A percentile compares a stretch with the other conserved stretches of the same genome.
Conservation (phyloP, 1,140 invertebrate genomes). For the Diuraphis noxia region DNA sequence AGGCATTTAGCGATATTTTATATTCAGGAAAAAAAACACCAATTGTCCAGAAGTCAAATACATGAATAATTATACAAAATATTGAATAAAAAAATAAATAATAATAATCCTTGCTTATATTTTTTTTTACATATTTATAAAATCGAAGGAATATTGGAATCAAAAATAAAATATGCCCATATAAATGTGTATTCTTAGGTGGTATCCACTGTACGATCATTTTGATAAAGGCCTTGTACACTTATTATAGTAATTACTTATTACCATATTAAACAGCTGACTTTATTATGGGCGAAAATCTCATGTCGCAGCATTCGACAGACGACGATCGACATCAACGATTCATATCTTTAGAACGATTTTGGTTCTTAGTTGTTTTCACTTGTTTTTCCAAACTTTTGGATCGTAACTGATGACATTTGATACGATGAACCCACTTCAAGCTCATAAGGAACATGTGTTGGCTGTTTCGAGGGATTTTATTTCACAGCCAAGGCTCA, state of each 20-base stretch:
- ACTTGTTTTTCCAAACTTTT: neutral
- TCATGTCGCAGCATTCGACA: neutral
- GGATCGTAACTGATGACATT: conserved; percentile 59
- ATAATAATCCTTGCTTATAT: neutral
- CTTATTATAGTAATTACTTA: too few species aligned
- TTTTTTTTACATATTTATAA: too few species aligned
- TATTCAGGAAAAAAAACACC: neutral
- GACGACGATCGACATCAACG: neutral
- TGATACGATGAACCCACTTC: conserved; percentile 61
- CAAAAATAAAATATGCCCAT: neutral
- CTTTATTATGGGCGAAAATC: conserved; percentile 24
- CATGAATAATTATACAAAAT: neutral
- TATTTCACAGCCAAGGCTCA: conserved; percentile 93
- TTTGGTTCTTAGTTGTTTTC: neutral
- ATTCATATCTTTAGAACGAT: neutral
- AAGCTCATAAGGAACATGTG: conserved; percentile 77
- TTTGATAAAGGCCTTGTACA: conserved; percentile 46
- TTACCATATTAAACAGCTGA: conserved; percentile 36
- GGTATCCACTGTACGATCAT: neutral
- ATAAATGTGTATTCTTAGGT: neutral
- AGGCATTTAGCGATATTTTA: neutral
- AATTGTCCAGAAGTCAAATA: too few species aligned
- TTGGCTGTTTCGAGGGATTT: conserved; percentile 94
- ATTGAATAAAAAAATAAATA: neutral
- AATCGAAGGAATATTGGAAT: neutral